Evolutionary conservation across 2,888 invertebrate genomes (phyloP).

Genomic region (Microplitis manilae): DNA sequence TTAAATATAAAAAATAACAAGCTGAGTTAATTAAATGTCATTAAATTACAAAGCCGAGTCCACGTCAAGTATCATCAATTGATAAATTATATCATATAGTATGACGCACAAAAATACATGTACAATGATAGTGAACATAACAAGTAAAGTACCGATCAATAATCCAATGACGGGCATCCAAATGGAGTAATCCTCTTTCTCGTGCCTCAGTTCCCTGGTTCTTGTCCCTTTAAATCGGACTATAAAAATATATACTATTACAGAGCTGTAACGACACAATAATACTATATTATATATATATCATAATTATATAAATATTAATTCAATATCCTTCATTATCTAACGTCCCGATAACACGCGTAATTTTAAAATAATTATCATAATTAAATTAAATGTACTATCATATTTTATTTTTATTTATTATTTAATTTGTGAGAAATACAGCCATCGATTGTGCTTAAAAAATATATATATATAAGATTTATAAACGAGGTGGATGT

Average conservation of each 20-base stretch:
- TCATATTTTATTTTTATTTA: neutral
- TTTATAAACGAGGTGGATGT: conserved; percentile 7
- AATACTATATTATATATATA: neutral
- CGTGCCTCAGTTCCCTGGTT: conserved; percentile 26
- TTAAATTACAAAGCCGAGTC: neutral
- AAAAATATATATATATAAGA: too few species aligned
- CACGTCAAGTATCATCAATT: neutral
- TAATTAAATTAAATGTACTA: neutral
- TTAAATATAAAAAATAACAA: too few species aligned
- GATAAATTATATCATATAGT: neutral
- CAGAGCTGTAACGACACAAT: neutral
- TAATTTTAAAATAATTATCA: neutral
- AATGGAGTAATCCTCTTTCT: conserved; percentile 28
- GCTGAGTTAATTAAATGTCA: neutral
- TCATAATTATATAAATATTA: neutral
- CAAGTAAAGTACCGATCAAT: conserved; percentile 55
- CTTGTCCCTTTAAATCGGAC: conserved; percentile 5
- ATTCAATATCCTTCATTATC: neutral
- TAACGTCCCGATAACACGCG: neutral
- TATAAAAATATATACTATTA: neutral
- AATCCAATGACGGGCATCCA: conserved; percentile 49
- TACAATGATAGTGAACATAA: neutral
- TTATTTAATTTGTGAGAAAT: too few species aligned
- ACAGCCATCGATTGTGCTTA: too few species aligned
- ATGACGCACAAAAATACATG: neutral